Evolutionary conservation across 2,113 vertebrate species (phyloP).

Genomic region (Catagonus wagneri): DNA sequence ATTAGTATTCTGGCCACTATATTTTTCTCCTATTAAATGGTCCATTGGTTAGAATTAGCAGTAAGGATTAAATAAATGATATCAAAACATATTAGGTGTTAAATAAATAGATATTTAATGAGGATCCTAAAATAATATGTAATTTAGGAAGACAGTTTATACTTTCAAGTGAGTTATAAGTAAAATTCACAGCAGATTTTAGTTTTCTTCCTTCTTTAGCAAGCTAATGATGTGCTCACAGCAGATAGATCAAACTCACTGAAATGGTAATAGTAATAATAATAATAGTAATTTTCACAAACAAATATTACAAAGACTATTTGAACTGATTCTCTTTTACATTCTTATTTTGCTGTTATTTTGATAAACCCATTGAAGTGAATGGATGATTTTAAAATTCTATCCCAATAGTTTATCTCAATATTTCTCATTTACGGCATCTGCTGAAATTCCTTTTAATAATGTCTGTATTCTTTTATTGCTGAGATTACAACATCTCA

Average conservation of each 20-base stretch:
- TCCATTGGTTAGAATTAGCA: background rate
- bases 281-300: background rate
- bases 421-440: slow-evolving; percentile 24
- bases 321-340: background rate
- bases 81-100: background rate
- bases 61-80: background rate
- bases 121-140: background rate
- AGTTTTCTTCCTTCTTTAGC: background rate
- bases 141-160: background rate
- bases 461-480: slow-evolving; percentile 17
- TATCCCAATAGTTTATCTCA: background rate
- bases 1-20: background rate
- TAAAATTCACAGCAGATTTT: background rate
- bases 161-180: background rate
- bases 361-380: background rate
- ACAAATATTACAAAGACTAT: background rate
- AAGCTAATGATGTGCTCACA: background rate
- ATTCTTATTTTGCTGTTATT: background rate
- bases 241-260: background rate
- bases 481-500: slow-evolving; percentile 9
- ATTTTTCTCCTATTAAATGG: background rate
- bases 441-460: slow-evolving; percentile 22
- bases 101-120: background rate
- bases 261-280: no score
- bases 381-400: slow-evolving; percentile 10